These are phyloP conservation scores for Drosophila persimilis DNA, from an alignment of 1,140 invertebrate species.

Conservation along the genomic window DNA sequence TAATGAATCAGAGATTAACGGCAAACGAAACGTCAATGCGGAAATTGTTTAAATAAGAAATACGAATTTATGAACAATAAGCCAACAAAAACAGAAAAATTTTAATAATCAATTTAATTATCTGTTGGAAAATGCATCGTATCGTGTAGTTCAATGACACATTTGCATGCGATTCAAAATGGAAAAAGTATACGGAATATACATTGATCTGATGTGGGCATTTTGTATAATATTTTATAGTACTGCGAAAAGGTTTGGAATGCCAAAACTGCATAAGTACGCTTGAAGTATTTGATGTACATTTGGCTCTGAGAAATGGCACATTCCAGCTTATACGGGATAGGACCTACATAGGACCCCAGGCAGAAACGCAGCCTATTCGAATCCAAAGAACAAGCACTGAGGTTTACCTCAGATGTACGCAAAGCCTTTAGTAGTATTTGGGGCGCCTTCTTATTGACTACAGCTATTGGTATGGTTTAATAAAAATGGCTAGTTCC, in stretches of 20 bases:
- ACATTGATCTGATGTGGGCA: not conserved
- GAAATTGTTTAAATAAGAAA: constrained; percentile 39
- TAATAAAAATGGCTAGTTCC: too few relatives aligned
- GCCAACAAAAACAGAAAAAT: not conserved
- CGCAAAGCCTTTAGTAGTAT: too few relatives aligned
- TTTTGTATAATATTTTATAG: constrained; percentile 13
- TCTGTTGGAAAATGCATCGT: constrained; percentile 30
- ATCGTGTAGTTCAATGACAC: constrained; percentile 39
- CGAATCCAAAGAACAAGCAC: too few relatives aligned
- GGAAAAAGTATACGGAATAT: not conserved
- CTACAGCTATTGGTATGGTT: too few relatives aligned
- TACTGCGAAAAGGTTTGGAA: constrained; percentile 6
- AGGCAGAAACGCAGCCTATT: too few relatives aligned
- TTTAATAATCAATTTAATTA: constrained; percentile 26
- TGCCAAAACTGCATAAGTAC: not conserved
- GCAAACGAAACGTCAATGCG: constrained; percentile 50
- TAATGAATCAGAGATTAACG: constrained; percentile 45
- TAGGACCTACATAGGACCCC: too few relatives aligned
- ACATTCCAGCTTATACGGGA: too few relatives aligned
- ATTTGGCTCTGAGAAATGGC: too few relatives aligned
- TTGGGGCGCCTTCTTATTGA: too few relatives aligned
- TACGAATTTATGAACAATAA: constrained; percentile 17
- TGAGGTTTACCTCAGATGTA: too few relatives aligned
- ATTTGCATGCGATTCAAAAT: constrained; percentile 27
- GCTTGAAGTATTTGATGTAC: too few relatives aligned